Conservation (phyloP, 1,140 invertebrate species). For the Colletes gigas region DNA sequence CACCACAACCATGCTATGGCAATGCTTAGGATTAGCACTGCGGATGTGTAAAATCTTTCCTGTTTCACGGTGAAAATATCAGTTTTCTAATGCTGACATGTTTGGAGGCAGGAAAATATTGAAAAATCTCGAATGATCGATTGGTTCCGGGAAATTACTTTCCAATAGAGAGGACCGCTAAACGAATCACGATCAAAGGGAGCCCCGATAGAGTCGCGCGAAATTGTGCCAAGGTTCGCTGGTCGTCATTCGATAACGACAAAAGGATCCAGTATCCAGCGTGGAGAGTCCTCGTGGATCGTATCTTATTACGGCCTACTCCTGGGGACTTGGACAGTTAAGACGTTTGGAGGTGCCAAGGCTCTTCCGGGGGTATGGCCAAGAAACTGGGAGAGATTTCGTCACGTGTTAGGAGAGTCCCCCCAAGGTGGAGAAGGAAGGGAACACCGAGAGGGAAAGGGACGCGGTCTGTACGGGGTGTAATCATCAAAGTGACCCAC, state of each 20-base stretch:
- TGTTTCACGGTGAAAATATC: no score
- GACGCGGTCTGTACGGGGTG: constrained; percentile 43
- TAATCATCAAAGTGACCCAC: constrained; percentile 76
- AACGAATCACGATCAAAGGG: constrained; percentile 50
- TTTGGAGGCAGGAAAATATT: neutral
- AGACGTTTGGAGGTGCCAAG: constrained; percentile 21
- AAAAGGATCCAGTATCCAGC: constrained; percentile 33
- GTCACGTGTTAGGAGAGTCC: neutral
- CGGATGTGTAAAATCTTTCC: no score
- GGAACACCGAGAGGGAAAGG: neutral
- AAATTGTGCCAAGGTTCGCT: constrained; percentile 45
- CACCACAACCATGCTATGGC: no score
- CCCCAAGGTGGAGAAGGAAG: constrained; percentile 7
- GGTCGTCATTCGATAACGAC: constrained; percentile 25
- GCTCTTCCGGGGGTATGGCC: neutral
- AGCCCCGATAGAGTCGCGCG: constrained; percentile 6
- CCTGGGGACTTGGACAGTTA: constrained; percentile 45
- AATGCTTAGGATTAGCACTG: no score
- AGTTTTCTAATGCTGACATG: neutral
- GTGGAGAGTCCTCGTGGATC: constrained; percentile 22
- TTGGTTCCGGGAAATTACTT: constrained; percentile 15
- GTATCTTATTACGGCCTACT: constrained; percentile 53
- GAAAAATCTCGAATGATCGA: constrained; percentile 9
- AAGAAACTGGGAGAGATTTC: constrained; percentile 4
- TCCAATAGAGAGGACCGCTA: constrained; percentile 26